Evolutionary conservation across 2,888 invertebrate species (phyloP), one percentile per base, ranked within the genome.

Genomic region (Limnephilus marmoratus): DNA sequence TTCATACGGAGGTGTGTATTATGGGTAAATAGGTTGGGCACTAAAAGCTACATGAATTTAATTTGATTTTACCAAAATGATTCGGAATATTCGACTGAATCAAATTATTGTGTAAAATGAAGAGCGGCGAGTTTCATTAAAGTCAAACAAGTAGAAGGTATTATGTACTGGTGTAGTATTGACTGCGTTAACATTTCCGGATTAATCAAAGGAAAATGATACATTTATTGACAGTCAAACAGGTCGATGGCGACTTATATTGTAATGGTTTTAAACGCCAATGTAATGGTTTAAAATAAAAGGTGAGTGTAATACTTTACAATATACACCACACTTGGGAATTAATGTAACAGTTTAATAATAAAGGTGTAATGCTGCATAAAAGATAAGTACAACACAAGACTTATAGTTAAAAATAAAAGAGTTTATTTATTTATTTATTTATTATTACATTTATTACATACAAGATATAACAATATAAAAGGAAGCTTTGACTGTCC

Each of bases 11-110:
- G 86, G 86, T 86, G 29, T 86, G 68, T 68, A 68, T 24, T 24
- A 53, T 53, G 37, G 83, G 86, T 31, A 45, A 45, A 89, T 89
- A 89, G 24, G 24, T 81, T 45, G 81, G 13, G 90, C 82, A 90
- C 45, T 81, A 45, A 82, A 82, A 41, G 34, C 90, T n/a, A 82
- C 82, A 68, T 29, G 41, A 45, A 90, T 82, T 81, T 81, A 37
- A 49, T 82, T 49, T 53, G 45, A 82, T 49, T 29, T 82, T 81
- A 41, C 90, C 45, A 90, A 49, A 82, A 29, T 49, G 82, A 90
- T 82, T 90, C 7, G 81, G 31, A 90, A 82, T 82, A 18, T 82
- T 45, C 81, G 4, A 29, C 90, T 45, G 45, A 90, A 90, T n/a
- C 18, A 29, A 82, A 45, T 41, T 15, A 81, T 29, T 15, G n/a